Evolutionary conservation across 2,113 vertebrate species (phyloP).

Genomic region (Pseudorhombus dupliciocellatus): DNA sequence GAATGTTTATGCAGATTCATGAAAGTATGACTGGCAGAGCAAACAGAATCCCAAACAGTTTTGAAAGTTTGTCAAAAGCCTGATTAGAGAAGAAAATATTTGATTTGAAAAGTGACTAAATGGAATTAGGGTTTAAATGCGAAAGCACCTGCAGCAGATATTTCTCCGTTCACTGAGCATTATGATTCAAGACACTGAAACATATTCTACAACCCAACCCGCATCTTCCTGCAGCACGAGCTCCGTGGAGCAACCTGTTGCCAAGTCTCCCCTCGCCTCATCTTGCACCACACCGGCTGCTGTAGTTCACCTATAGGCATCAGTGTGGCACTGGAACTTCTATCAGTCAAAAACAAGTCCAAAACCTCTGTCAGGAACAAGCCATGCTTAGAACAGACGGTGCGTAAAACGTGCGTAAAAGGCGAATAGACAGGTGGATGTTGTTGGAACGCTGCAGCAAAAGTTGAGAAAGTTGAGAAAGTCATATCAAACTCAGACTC

Average conservation of each 20-base stretch:
- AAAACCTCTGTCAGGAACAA: not conserved
- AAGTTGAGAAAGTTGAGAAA: not conserved
- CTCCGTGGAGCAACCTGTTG: slow-evolving; percentile 52
- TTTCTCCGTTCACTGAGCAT: no score
- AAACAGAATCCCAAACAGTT: not conserved
- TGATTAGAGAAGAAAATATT: not conserved
- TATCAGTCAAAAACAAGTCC: no score
- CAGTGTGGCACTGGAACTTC: not conserved
- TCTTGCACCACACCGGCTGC: not conserved
- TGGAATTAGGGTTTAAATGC: not conserved
- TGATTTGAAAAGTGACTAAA: not conserved
- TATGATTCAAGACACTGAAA: not conserved
- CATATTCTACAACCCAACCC: not conserved
- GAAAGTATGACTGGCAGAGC: not conserved
- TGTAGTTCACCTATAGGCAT: not conserved
- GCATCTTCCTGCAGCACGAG: not conserved
- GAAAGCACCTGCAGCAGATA: not conserved
- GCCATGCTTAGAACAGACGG: not conserved
- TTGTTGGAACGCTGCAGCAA: not conserved
- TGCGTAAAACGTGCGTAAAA: slow-evolving; percentile 1
- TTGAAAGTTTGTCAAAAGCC: not conserved
- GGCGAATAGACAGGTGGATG: not conserved
- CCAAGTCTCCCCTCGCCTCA: not conserved
- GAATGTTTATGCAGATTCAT: slow-evolving; percentile 7
- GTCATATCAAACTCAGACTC: not conserved